These are phyloP conservation scores for Microctonus aethiopoides DNA, from an alignment of 2,888 invertebrate genomes.

Conservation along the genomic window DNA sequence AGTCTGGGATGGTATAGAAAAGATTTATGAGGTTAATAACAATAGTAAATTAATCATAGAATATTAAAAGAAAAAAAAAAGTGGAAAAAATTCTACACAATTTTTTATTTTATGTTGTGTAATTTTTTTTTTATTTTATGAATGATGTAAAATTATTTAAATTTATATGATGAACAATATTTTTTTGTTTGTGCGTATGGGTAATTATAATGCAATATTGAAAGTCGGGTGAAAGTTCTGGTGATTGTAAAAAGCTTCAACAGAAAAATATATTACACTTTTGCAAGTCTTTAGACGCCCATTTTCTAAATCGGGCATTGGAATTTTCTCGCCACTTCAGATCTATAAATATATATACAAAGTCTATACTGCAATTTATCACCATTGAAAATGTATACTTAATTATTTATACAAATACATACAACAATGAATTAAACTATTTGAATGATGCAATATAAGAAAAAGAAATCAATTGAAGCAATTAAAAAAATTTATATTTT, in stretches of 20 bases:
- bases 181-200: neutral
- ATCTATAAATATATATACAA: neutral
- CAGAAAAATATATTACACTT: too few species aligned
- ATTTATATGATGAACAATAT: neutral
- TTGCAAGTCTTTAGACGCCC: neutral
- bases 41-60: neutral
- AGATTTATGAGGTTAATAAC: neutral
- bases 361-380: neutral
- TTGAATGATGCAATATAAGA: too few species aligned
- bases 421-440: too few species aligned
- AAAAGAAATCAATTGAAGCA: too few species aligned
- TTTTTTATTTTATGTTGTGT: too few species aligned
- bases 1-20: neutral
- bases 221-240: constrained; percentile 3
- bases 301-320: constrained; percentile 1
- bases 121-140: too few species aligned
- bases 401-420: too few species aligned
- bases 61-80: too few species aligned
- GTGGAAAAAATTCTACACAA: too few species aligned
- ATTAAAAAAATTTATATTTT: too few species aligned
- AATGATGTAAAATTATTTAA: too few species aligned
- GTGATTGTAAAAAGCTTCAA: too few species aligned
- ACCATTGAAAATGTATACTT: neutral
- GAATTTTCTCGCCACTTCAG: neutral
- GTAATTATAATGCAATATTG: neutral